Percentiles rank a stretch among this genome's conserved stretches.
phyloP scores from a whole-genome alignment of 2,113 vertebrate species.

The Ceratotherium simum region DNA sequence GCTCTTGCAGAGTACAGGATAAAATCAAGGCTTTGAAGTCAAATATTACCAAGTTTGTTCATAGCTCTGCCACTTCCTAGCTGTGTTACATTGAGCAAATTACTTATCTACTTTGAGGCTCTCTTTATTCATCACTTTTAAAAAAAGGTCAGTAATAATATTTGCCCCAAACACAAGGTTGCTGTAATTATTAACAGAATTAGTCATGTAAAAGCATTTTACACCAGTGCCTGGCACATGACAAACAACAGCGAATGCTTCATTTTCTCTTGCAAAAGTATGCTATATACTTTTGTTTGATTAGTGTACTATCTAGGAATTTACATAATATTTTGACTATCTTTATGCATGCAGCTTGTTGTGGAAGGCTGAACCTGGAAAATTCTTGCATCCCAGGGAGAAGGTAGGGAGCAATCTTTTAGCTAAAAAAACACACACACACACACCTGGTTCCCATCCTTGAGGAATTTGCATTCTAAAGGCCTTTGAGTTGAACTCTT shows the following conservation, averaged over 20 bases:
- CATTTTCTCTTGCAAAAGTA: slow-evolving; percentile 28
- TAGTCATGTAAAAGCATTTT: slow-evolving; percentile 9
- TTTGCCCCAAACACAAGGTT: background rate
- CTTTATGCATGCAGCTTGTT: background rate
- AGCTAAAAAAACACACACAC: background rate
- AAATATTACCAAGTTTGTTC: slow-evolving; percentile 23
- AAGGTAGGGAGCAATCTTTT: background rate
- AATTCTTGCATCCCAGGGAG: background rate
- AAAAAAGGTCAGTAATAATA: background rate
- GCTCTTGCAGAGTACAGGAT: background rate
- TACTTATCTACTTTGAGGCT: slow-evolving; percentile 18
- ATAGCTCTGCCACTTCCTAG: background rate
- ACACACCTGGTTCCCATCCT: slow-evolving; percentile 63
- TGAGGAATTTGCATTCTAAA: slow-evolving; percentile 48
- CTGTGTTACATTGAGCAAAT: background rate
- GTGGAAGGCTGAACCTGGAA: background rate
- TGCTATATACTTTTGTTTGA: slow-evolving; percentile 6
- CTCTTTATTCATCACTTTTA: background rate
- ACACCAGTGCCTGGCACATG: background rate
- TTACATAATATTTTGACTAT: background rate
- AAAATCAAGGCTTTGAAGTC: background rate
- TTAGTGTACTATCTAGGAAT: background rate
- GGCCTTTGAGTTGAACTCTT: background rate
- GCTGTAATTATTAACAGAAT: slow-evolving; percentile 44
- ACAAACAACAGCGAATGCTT: background rate